Conservation (phyloP, 2,888 invertebrate species). For the Coelogynopora nodosa region DNA sequence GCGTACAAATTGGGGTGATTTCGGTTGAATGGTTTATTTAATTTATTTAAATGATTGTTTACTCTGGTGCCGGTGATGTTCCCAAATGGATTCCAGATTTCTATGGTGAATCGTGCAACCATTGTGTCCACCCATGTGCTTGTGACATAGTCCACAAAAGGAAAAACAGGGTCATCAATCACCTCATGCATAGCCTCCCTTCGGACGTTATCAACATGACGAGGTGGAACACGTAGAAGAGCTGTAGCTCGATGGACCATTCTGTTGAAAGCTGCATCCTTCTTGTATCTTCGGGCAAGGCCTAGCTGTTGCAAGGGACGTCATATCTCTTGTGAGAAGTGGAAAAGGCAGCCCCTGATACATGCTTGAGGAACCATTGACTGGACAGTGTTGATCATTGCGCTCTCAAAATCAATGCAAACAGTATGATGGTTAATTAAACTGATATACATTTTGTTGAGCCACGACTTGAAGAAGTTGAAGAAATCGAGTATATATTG, state of each 20-base stretch:
- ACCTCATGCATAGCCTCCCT: background rate
- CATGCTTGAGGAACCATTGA: too few relatives aligned
- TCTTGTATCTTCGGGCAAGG: too few relatives aligned
- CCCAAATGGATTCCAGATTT: background rate
- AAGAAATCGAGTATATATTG: background rate
- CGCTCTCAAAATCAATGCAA: background rate
- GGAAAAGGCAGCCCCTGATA: too few relatives aligned
- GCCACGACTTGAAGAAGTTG: background rate
- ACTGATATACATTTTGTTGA: background rate
- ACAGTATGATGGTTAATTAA: background rate
- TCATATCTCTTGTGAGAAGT: too few relatives aligned
- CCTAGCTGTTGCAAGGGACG: too few relatives aligned
- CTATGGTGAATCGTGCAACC: too few relatives aligned
- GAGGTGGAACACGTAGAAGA: constrained; percentile 6
- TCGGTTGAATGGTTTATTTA: background rate
- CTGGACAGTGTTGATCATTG: constrained; percentile 1
- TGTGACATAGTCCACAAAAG: too few relatives aligned
- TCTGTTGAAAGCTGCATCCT: constrained; percentile 27
- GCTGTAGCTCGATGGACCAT: background rate
- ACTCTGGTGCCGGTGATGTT: background rate
- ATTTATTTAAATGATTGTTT: background rate
- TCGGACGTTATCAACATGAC: background rate
- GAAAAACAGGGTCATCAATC: background rate
- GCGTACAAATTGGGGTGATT: background rate
- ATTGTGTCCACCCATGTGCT: too few relatives aligned